Evolutionary conservation across 2,797 vertebrate genomes (phyloP).

Genomic region (Halcyon chelicuti): DNA sequence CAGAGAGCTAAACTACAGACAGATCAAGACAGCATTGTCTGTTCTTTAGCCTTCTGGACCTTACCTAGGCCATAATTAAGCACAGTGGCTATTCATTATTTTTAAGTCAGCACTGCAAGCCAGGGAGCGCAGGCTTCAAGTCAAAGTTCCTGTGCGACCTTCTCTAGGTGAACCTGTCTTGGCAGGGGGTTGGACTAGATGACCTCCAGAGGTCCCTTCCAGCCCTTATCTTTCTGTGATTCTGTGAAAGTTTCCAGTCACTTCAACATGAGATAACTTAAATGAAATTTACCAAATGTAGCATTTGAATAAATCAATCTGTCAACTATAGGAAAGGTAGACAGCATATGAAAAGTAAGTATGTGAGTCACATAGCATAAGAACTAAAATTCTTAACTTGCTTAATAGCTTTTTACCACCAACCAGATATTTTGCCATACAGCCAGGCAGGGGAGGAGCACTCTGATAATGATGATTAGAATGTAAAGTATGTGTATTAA

Average conservation of each 20-base stretch:
- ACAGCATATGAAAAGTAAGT: neutral
- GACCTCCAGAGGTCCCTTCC: too few species aligned
- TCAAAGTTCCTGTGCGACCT: neutral
- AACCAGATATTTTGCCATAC: neutral
- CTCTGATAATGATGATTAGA: neutral
- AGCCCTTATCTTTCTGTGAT: too few species aligned
- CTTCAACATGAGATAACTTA: neutral
- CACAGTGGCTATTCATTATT: accelerated
- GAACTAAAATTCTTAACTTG: neutral
- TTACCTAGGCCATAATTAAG: neutral
- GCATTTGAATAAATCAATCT: neutral
- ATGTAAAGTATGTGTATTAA: neutral
- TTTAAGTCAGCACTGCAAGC: neutral
- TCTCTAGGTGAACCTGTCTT: too few species aligned
- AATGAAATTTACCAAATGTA: neutral
- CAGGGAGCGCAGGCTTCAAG: neutral
- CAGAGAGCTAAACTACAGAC: neutral
- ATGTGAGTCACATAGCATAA: neutral
- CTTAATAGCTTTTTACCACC: neutral
- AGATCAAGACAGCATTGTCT: neutral
- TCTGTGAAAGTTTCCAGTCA: neutral
- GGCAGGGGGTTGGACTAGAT: too few species aligned
- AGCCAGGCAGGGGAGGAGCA: neutral
- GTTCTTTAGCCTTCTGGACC: neutral
- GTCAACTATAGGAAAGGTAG: neutral